phyloP scores from a whole-genome alignment of 1,140 invertebrate genomes.

The Mycetomoellerius zeteki region DNA sequence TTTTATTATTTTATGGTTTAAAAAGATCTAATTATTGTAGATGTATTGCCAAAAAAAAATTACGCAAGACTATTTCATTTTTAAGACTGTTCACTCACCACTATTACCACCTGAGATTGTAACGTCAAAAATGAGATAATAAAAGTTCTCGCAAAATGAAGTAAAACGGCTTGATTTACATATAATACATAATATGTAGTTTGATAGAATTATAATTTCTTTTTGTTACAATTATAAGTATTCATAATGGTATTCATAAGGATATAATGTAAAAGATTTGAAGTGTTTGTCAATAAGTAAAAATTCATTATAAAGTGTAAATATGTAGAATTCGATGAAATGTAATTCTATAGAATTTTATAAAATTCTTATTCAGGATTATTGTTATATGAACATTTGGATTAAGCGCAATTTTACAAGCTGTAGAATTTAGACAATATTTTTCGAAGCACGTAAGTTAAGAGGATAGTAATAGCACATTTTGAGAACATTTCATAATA shows the following conservation, averaged over 20 bases:
- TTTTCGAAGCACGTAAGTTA: slow-evolving; percentile 78
- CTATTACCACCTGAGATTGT: too few species aligned
- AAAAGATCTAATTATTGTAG: too few species aligned
- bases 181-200: slow-evolving; percentile 12
- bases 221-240: not conserved
- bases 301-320: slow-evolving; percentile 3
- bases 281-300: not conserved
- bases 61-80: too few species aligned
- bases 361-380: not conserved
- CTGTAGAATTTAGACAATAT: slow-evolving; percentile 42
- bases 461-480: slow-evolving; percentile 52
- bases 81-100: too few species aligned
- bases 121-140: too few species aligned
- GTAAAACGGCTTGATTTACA: not conserved
- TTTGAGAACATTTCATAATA: slow-evolving; percentile 71
- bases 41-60: too few species aligned
- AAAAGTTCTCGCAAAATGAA: not conserved
- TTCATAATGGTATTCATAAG: too few species aligned
- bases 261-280: slow-evolving; percentile 26
- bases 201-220: not conserved
- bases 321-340: not conserved
- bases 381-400: not conserved
- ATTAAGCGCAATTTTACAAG: not conserved
- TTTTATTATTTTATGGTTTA: too few species aligned
- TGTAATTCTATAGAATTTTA: too few species aligned